Evolutionary conservation across 2,888 invertebrate genomes (phyloP), one percentile per base, ranked within the genome.

Genomic region (Lasius fuliginosus): DNA sequence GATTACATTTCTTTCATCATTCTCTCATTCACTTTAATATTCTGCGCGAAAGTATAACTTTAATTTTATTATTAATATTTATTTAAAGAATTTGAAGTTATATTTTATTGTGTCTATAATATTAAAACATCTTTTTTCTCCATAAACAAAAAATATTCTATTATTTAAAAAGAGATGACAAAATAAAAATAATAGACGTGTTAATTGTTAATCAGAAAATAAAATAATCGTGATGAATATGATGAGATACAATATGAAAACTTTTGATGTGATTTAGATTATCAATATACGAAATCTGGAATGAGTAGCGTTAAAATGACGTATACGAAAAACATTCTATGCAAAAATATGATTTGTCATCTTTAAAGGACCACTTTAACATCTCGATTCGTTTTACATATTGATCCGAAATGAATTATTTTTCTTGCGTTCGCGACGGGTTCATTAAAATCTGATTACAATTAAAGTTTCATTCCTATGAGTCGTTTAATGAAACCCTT

Each of bases 401-500:
- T 3, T 42, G 33, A 30, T 73, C 9, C 6, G 23, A 71, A 73
- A 58, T 56, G 15, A 58, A 12, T 58, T 56, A 8, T 40, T 49
- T 74, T 46, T 18, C 12, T 60, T 23, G 40, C 23, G 23, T 8
- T 8, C 3, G 75, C 36, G 64, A 30, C 23, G n/a, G 18, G 0
- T 74, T 73, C 33, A 49, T 46, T 75, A 81, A 60, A 60, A 46
- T 60, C 58, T 36, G 60, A 36, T 49, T 0, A 36, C 27, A 75
- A 36, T 81, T 60, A 73, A 74, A 79, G 74, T 81, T 81, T 18
- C 18, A 74, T 33, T 46, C 11, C 23, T 33, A 40, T 49, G 62
- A 83, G 56, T 73, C 27, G 49, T 75, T 49, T 76, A 82, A 65
- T 79, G 36, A 83, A 74, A 33, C 8, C 42, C 9, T 82, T 68